Base-by-base conservation (phyloP, 1,140 invertebrate species). In the Drosophila pruinosa region DNA sequence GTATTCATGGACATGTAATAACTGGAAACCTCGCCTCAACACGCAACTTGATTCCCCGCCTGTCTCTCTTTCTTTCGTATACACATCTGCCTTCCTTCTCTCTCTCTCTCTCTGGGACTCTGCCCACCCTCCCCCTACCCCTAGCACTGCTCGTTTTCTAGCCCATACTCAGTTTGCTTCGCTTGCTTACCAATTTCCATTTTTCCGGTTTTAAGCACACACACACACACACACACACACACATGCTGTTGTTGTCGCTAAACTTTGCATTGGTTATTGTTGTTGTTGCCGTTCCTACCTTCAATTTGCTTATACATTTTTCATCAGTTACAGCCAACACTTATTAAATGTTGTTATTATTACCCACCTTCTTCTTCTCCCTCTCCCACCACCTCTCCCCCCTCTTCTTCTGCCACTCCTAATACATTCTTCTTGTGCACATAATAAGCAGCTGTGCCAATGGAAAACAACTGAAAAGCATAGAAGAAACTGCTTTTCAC, bases 121-220 rank as follows among this genome's bases (percentile, higher is more conserved):
- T 21, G 24, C 2, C 26, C 10, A 26, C 31, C 17, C 10, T 53
- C 21, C 14, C 8, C 59, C 31, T 36, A 34, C 48, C 31, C 17
- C 10, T 53, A 15, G n/a, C 8, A 54, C 31, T 36, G 38, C 48
- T 19, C 68, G 53, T 62, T 68, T 77, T 50, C 56, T 65, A 74
- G 74, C 78, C 77, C 62, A 70, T 61, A 39, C 59, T 58, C 70
- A 64, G 78, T 63, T 71, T 82, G 78, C 74, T 73, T 83, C 72
- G 75, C 67, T 83, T 78, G 75, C 72, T 82, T 76, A 81, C 76
- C 80, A 83, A 79, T 85, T 83, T 85, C 80, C 80, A 83, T 77
- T 83, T 83, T 83, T 85, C 80, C 80, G 80, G 80, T 76, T 83
- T 83, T 76, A 83, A 85, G 80, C 80, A 78, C 72, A 64, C 75